These are phyloP conservation scores for Scaptomyza flava DNA, from an alignment of 2,888 invertebrate genomes.

Conservation along the genomic window DNA sequence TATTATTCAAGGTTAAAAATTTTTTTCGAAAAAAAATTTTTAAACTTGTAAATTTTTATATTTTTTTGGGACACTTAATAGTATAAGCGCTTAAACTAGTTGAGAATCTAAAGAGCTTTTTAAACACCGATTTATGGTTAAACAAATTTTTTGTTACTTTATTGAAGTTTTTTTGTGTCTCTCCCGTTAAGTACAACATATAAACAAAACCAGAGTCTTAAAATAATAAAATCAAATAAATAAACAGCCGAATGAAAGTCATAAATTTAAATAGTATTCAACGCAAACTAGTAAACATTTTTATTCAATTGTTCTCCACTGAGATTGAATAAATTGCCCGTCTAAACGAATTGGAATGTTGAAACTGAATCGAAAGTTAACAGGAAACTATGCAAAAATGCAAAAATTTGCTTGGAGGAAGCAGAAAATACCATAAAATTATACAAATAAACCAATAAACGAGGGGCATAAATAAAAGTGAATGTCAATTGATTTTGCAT, in stretches of 20 bases:
- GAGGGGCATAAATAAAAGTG: slow-evolving; percentile 46
- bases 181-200: no score
- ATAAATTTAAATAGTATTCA: background rate
- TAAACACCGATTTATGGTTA: no score
- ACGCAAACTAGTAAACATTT: background rate
- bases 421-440: slow-evolving; percentile 50
- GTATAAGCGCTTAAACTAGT: no score
- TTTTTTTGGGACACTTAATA: no score
- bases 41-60: no score
- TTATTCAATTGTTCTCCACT: background rate
- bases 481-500: slow-evolving; percentile 47
- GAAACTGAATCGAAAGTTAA: slow-evolving; percentile 1
- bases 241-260: background rate
- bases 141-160: no score
- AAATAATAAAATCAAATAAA: no score
- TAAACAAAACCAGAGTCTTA: no score
- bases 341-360: slow-evolving; percentile 1
- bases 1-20: no score
- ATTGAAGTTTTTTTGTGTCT: no score
- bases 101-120: no score
- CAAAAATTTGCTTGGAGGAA: slow-evolving; percentile 39
- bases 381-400: slow-evolving; percentile 14
- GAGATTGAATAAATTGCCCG: slow-evolving; percentile 1
- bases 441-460: slow-evolving; percentile 69
- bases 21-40: no score